phyloP scores from a whole-genome alignment of 1,140 invertebrate genomes.

The Leguminivora glycinivorella region DNA sequence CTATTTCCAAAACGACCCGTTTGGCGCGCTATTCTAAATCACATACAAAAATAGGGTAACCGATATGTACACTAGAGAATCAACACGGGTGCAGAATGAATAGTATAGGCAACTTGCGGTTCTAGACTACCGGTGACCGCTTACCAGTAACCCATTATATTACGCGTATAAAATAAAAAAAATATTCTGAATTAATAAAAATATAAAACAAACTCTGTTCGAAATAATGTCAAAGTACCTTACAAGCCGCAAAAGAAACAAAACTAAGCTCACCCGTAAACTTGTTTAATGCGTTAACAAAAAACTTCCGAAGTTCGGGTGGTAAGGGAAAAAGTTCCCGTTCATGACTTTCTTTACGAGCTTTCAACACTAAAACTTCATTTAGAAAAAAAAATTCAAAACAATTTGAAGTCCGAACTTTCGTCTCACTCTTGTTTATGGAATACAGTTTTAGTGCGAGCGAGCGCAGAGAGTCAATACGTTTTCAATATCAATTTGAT shows the following conservation, averaged over 20 bases:
- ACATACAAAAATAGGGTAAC: too few species aligned
- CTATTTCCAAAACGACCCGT: too few species aligned
- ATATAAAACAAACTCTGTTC: not conserved
- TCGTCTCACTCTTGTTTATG: not conserved
- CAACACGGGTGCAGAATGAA: too few species aligned
- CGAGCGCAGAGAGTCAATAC: not conserved
- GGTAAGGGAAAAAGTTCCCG: conserved; percentile 19
- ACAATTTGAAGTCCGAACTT: not conserved
- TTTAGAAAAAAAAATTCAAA: not conserved
- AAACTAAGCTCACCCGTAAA: not conserved
- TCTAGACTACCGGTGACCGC: too few species aligned
- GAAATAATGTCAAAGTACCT: not conserved
- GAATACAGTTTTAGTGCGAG: not conserved
- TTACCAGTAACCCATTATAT: too few species aligned
- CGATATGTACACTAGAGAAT: too few species aligned
- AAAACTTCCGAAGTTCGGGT: conserved; percentile 5
- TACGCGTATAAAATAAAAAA: not conserved
- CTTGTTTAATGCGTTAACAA: conserved; percentile 23
- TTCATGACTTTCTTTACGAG: conserved; percentile 21
- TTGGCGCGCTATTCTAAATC: too few species aligned
- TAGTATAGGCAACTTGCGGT: too few species aligned
- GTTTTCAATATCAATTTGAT: not conserved
- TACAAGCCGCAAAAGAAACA: not conserved
- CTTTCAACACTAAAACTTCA: not conserved
- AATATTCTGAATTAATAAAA: not conserved